Conservation (phyloP, 2,113 vertebrate genomes). For the Carettochelys insculpta region DNA sequence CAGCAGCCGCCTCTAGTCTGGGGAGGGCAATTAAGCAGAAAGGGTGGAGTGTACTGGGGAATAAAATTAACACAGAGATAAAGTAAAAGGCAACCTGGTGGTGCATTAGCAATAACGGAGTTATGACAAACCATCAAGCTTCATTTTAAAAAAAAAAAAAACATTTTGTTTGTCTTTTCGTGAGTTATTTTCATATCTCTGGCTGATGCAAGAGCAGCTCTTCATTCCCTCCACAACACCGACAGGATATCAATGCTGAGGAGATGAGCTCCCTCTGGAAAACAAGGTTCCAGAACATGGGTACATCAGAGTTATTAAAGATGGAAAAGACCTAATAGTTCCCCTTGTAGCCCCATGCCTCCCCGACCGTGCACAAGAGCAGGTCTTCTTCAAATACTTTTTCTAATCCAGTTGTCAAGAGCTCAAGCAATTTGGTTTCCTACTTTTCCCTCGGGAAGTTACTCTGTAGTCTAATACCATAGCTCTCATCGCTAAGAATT, state of each 20-base stretch:
- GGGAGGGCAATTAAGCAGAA: slow-evolving; percentile 75
- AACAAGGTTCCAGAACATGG: not conserved
- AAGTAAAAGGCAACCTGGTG: slow-evolving; percentile 64
- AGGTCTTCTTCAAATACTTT: not conserved
- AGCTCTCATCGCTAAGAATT: not conserved
- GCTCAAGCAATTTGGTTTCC: not conserved
- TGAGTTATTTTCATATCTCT: slow-evolving; percentile 27
- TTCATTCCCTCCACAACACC: not conserved
- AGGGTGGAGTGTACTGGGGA: slow-evolving; percentile 42
- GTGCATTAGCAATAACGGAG: slow-evolving; percentile 59
- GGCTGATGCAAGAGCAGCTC: slow-evolving; percentile 47
- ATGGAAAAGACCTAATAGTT: not conserved
- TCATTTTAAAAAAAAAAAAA: slow-evolving; percentile 39
- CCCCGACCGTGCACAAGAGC: not conserved
- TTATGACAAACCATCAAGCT: slow-evolving; percentile 51
- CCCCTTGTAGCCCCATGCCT: not conserved
- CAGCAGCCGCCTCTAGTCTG: slow-evolving; percentile 69
- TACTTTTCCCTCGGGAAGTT: not conserved
- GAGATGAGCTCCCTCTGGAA: slow-evolving; percentile 22
- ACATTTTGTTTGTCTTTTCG: slow-evolving; percentile 25
- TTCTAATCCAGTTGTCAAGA: not conserved
- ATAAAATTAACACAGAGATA: slow-evolving; percentile 73
- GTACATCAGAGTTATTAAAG: slow-evolving; percentile 24
- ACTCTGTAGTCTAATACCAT: not conserved
- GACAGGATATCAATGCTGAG: slow-evolving; percentile 8